A percentile compares a stretch with the other conserved stretches of the same genome.
Conservation (phyloP, 2,113 vertebrate species). For the Entomyzon cyanotis region DNA sequence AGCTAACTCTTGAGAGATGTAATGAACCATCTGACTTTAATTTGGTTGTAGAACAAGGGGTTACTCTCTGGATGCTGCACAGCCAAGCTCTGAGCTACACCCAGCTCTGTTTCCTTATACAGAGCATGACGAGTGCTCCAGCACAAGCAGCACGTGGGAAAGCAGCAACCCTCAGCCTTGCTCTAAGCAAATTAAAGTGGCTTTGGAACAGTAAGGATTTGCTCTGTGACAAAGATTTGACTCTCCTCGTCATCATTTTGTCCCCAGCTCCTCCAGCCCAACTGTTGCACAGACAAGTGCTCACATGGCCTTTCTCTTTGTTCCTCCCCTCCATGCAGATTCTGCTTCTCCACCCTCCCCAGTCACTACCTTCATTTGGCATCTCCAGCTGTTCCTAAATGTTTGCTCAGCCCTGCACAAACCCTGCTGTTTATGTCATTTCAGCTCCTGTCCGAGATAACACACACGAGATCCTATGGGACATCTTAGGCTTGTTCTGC, state of each 20-base stretch:
- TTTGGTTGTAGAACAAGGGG: conserved; percentile 47
- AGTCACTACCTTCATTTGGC: not conserved
- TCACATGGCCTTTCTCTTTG: not conserved
- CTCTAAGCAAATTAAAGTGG: not conserved
- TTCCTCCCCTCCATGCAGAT: not conserved
- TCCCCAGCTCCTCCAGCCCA: not conserved
- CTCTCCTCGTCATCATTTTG: not conserved
- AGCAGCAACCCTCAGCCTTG: conserved; percentile 7
- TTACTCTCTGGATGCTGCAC: not conserved
- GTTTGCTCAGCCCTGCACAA: not conserved
- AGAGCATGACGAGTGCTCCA: not conserved
- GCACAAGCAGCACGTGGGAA: conserved; percentile 4
- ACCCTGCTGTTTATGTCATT: not conserved
- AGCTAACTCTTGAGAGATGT: conserved; percentile 21
- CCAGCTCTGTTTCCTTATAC: conserved; percentile 39
- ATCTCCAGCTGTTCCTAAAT: not conserved
- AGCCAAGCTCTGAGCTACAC: conserved; percentile 31
- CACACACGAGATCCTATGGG: not conserved
- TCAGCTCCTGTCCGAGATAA: not conserved
- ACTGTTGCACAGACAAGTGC: not conserved
- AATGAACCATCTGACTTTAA: conserved; percentile 62
- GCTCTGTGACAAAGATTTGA: not conserved
- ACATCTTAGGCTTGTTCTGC: not conserved
- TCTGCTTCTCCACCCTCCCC: not conserved
- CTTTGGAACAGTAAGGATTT: not conserved